phyloP scores from a whole-genome alignment of 1,140 invertebrate species.

The Diprion similis region DNA sequence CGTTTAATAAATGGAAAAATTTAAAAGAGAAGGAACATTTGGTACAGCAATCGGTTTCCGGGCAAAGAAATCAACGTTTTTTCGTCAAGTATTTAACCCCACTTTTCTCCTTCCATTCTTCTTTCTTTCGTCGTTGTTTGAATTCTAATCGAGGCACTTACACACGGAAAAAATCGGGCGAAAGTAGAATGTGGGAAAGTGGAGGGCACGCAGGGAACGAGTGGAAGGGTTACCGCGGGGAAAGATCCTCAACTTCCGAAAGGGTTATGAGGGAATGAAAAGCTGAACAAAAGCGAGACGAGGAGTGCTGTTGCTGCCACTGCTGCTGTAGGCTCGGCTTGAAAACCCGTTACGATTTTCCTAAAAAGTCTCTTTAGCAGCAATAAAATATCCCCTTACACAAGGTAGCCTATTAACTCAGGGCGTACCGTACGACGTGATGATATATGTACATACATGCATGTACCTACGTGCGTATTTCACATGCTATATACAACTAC shows the following conservation, averaged over 20 bases:
- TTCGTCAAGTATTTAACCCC: neutral
- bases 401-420: neutral
- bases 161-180: neutral
- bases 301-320: conserved; percentile 51
- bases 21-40: no score
- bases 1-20: no score
- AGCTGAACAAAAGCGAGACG: conserved; percentile 16
- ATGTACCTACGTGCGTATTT: no score
- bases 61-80: no score
- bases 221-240: no score
- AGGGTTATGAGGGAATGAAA: conserved; percentile 8
- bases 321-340: conserved; percentile 18
- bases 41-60: no score
- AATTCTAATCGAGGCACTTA: neutral
- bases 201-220: neutral
- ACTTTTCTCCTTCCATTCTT: conserved; percentile 9
- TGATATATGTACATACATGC: no score
- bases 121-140: conserved; percentile 7
- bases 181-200: conserved; percentile 51
- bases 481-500: no score
- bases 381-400: conserved; percentile 52
- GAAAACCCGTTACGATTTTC: conserved; percentile 46
- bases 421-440: no score
- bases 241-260: neutral
- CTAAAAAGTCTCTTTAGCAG: conserved; percentile 47